Base-by-base conservation (phyloP, 2,113 vertebrate genomes). In the Gymnocephalus cernua region DNA sequence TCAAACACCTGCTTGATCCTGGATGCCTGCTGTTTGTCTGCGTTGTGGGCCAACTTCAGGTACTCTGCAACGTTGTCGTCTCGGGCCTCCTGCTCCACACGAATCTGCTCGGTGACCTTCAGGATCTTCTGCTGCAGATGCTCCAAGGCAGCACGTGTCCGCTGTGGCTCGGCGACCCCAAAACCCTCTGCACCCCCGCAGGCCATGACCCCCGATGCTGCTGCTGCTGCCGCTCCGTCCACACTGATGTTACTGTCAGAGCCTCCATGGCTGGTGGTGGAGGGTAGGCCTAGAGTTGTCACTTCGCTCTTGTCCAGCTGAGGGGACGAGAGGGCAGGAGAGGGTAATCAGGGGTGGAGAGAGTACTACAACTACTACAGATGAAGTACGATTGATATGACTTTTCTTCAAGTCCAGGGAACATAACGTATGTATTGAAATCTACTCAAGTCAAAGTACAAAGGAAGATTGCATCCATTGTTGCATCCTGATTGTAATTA, bases 1-100 rank as follows among this genome's bases (percentile, higher is more conserved):
- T 99, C 98, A 0, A 99, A 99, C 68, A 99, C 98, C 93, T 99
- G 98, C 92, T 99, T 99, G 95, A 99, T 99, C 82, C 98, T 96
- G 0, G 96, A 96, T 0, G 96, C 98, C 91, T 99, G 98, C 93
- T 99, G 98, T 89, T 96, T 97, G 95, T 99, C 98, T 0, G 98
- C 98, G 18, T 99, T 99, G 94, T 99, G 98, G 85, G 98, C 98
- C 86, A 99, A 91, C 92, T 99, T 99, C 89, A 99, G 95, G 92
- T 99, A 99, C 91, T 99, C 98, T 0, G 98, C 98, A 83, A 99
- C 98, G 3, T 99, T 99, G 93, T 99, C 97, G 0, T 99, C 98
- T 0, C 98, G 96, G 0, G 98, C 98, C 94, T 99, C 98, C 95
- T 99, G 98, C 92, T 99, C 98, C 29, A 99, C 97, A 38, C 97